Evolutionary conservation across 2,888 invertebrate species (phyloP), one percentile per base, ranked within the genome.

Genomic region (Erebia epiphron): DNA sequence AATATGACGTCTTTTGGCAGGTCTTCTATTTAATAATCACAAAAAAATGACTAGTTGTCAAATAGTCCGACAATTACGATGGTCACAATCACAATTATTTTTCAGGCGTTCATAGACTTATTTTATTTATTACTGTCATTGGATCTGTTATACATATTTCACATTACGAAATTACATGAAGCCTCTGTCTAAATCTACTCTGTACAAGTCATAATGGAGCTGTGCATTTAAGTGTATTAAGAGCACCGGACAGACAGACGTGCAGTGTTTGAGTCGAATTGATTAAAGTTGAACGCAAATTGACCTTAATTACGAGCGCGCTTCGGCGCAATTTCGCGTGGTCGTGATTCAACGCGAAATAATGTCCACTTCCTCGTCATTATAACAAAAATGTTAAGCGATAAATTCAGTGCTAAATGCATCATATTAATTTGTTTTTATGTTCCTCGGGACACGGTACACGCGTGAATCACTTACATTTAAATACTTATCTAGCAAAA

Each of bases 231-330:
- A 70, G 73, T 75, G 72, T 72, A 77, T 79, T 81, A 82, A 80
- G 78, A 70, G 64, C 80, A 71, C 71, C 73, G 78, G 76, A 73
- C 77, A 75, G 76, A 73, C 76, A 75, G 74, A 74, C 76, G 46
- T 41, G 75, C 73, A 81, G 69, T 79, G 83, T 78, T 79, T 80
- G 83, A 80, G 78, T 81, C 83, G 79, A 85, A 88, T 86, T 84
- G 85, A 84, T 85, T 86, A 79, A 77, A 46, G 62, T 21, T 21
- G 46, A 49, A 80, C 75, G 79, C 80, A 80, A 83, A 84, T 79
- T 86, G 88, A 82, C 88, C 87, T 86, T 87, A 88, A 89, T 89
- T 86, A 79, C 79, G 68, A 71, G 73, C 71, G 74, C 76, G 75
- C 77, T 80, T 79, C 73, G 77, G 79, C 71, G 69, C 78, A 78